Conservation (phyloP, 2,113 vertebrate species). For the Brachyhypopomus gauderio region DNA sequence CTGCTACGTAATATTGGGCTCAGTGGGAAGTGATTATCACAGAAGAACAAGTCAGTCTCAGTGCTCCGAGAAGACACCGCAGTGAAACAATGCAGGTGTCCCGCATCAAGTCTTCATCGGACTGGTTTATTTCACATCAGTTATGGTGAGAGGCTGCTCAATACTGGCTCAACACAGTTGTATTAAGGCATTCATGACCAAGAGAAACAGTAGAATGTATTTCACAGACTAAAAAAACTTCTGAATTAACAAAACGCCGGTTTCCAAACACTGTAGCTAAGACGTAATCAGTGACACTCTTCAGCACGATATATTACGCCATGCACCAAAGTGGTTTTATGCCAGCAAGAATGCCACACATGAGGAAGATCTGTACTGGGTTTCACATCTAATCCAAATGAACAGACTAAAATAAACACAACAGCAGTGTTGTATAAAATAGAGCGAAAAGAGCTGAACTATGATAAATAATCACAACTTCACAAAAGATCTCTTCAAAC, state of each 20-base stretch:
- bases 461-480: slow-evolving; percentile 29
- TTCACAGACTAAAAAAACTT: slow-evolving; percentile 33
- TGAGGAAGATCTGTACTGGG: slow-evolving; percentile 58
- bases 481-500: slow-evolving; percentile 33
- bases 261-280: slow-evolving; percentile 4
- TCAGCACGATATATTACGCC: slow-evolving; percentile 54
- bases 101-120: background rate
- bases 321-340: slow-evolving; percentile 19
- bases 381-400: slow-evolving; percentile 54
- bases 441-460: slow-evolving; percentile 7
- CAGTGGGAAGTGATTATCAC: background rate
- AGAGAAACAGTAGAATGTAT: slow-evolving; percentile 21
- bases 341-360: slow-evolving; percentile 25
- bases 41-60: too few species aligned
- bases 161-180: slow-evolving; percentile 55
- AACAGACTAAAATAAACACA: background rate
- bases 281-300: slow-evolving; percentile 57
- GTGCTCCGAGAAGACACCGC: too few species aligned
- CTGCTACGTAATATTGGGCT: background rate
- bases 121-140: slow-evolving; percentile 63
- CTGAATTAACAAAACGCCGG: background rate
- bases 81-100: too few species aligned
- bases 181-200: background rate
- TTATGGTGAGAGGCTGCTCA: slow-evolving; percentile 54
- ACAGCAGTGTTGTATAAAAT: slow-evolving; percentile 10